phyloP scores from a whole-genome alignment of 2,797 vertebrate genomes.

The Pterois miles region DNA sequence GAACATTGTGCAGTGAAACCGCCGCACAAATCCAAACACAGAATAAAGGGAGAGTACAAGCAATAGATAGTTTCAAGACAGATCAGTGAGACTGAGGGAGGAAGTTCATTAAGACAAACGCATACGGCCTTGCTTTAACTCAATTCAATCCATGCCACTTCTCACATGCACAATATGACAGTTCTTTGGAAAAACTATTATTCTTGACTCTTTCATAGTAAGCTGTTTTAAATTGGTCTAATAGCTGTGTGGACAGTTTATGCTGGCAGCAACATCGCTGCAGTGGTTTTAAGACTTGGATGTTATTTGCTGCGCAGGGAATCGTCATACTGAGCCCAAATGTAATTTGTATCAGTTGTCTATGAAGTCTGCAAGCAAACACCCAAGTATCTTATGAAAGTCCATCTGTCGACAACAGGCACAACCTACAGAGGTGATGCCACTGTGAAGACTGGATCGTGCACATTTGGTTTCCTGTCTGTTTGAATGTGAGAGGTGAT shows the following conservation, averaged over 20 bases:
- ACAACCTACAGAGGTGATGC: background rate
- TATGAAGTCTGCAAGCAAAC: background rate
- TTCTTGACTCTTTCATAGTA: conserved; percentile 19
- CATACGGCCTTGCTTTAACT: conserved; percentile 1
- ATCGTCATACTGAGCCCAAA: background rate
- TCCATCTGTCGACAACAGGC: background rate
- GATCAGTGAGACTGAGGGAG: background rate
- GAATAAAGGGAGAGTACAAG: background rate
- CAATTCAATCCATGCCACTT: background rate
- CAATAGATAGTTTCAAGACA: background rate
- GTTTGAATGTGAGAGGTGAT: background rate
- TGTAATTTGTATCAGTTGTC: conserved; percentile 2
- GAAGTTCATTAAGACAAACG: background rate
- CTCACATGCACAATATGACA: conserved; percentile 18
- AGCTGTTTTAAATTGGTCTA: conserved; percentile 28
- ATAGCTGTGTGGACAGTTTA: conserved; percentile 28
- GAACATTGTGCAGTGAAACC: conserved; percentile 14
- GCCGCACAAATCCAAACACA: background rate
- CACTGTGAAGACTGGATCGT: background rate
- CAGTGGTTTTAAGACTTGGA: conserved; percentile 35
- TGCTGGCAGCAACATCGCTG: conserved; percentile 17
- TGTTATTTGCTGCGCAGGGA: background rate
- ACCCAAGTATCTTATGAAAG: background rate
- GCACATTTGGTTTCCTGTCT: background rate
- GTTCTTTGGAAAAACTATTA: conserved; percentile 36